Evolutionary conservation across 1,140 invertebrate species (phyloP).

Genomic region (Drosophila ercepeae): DNA sequence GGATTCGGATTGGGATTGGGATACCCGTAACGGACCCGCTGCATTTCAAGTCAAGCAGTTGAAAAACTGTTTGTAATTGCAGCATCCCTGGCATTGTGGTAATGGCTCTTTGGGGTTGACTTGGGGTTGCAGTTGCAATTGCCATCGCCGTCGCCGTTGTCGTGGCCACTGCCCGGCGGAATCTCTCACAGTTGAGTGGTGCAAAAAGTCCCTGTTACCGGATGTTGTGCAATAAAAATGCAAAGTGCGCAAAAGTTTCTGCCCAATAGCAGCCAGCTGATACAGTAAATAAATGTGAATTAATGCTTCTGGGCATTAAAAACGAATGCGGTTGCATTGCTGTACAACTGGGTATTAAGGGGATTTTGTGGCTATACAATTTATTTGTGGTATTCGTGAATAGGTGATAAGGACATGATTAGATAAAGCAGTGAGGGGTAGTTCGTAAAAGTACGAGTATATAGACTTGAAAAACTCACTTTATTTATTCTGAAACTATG

Average conservation of each 20-base stretch:
- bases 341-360: not conserved
- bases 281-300: conserved; percentile 59
- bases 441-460: too few relatives aligned
- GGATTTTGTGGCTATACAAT: not conserved
- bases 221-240: conserved; percentile 81
- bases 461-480: not conserved
- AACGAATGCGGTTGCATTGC: conserved; percentile 7
- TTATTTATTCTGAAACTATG: not conserved
- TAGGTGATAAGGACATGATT: not conserved
- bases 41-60: conserved; percentile 78
- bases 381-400: not conserved
- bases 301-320: conserved; percentile 31
- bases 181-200: conserved; percentile 63
- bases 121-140: conserved; percentile 27
- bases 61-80: conserved; percentile 80
- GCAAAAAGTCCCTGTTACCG: conserved; percentile 68
- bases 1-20: not conserved
- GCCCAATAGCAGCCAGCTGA: conserved; percentile 39
- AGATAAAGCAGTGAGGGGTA: not conserved
- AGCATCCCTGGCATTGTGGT: conserved; percentile 47
- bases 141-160: not conserved
- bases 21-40: conserved; percentile 25
- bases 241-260: conserved; percentile 70
- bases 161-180: conserved; percentile 10
- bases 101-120: conserved; percentile 53